Evolutionary conservation across 2,113 vertebrate genomes (phyloP).

Genomic region (Lophotis ruficrista): DNA sequence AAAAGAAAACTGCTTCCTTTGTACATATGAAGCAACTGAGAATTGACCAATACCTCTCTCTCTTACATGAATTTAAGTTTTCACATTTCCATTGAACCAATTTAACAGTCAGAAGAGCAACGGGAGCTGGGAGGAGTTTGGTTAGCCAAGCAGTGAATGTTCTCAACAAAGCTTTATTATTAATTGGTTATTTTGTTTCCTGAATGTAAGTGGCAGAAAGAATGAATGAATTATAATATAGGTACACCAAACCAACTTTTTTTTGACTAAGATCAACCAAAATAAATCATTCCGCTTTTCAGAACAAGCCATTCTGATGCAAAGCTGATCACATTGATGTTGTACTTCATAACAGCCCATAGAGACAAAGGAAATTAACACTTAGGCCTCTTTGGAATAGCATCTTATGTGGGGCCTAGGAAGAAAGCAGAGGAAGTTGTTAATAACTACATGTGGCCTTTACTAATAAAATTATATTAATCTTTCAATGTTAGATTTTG

Average conservation of each 20-base stretch:
- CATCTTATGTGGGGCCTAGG: neutral
- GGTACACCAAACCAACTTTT: neutral
- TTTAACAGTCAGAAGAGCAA: neutral
- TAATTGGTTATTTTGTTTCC: neutral
- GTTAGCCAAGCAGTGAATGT: neutral
- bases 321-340: neutral
- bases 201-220: neutral
- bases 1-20: neutral
- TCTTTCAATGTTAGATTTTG: neutral
- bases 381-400: neutral
- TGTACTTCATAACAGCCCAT: neutral
- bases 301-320: neutral
- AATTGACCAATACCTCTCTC: neutral
- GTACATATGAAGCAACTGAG: neutral
- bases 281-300: neutral
- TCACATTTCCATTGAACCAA: fast-evolving
- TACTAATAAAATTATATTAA: neutral
- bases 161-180: neutral
- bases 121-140: neutral
- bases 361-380: neutral
- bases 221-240: neutral
- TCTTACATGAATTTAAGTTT: neutral
- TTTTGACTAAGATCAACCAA: neutral
- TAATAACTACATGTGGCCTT: neutral
- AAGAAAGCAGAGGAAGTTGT: neutral